phyloP scores from a whole-genome alignment of 1,140 invertebrate species.

The Zaprionus ornatus region DNA sequence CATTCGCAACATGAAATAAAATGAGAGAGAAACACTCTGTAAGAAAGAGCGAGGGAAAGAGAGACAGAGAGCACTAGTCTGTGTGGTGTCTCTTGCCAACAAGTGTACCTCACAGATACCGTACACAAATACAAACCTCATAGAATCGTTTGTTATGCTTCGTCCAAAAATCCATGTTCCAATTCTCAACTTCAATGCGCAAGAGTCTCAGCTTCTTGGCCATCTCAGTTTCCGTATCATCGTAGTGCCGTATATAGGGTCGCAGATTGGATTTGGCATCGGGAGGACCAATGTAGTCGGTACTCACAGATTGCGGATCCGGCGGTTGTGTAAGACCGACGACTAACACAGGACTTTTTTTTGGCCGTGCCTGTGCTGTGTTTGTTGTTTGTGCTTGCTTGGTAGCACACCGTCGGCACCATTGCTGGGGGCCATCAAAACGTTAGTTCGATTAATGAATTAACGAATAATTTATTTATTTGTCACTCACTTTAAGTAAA shows the following conservation, averaged over 20 bases:
- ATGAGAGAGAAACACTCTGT: slow-evolving; percentile 1
- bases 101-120: slow-evolving; percentile 18
- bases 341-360: slow-evolving; percentile 18
- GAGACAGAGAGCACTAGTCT: neutral
- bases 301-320: slow-evolving; percentile 67
- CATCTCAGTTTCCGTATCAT: slow-evolving; percentile 87
- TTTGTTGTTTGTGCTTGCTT: slow-evolving; percentile 16
- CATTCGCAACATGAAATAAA: slow-evolving; percentile 8
- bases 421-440: slow-evolving; percentile 8
- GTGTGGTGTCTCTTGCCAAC: neutral
- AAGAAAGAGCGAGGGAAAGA: slow-evolving; percentile 15
- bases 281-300: slow-evolving; percentile 89
- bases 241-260: slow-evolving; percentile 87
- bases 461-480: neutral
- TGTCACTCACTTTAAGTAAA: slow-evolving; percentile 28
- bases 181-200: slow-evolving; percentile 88
- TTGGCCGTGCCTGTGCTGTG: slow-evolving; percentile 27
- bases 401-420: slow-evolving; percentile 44
- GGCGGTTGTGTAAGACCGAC: slow-evolving; percentile 61
- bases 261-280: slow-evolving; percentile 91
- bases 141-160: slow-evolving; percentile 90
- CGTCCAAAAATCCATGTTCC: slow-evolving; percentile 93
- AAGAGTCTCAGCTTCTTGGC: slow-evolving; percentile 87
- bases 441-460: neutral
- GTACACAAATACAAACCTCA: slow-evolving; percentile 81